These are phyloP conservation scores for Galaxea fascicularis DNA, from an alignment of 92 coral and sea anemone genomes.

Conservation along the genomic window DNA sequence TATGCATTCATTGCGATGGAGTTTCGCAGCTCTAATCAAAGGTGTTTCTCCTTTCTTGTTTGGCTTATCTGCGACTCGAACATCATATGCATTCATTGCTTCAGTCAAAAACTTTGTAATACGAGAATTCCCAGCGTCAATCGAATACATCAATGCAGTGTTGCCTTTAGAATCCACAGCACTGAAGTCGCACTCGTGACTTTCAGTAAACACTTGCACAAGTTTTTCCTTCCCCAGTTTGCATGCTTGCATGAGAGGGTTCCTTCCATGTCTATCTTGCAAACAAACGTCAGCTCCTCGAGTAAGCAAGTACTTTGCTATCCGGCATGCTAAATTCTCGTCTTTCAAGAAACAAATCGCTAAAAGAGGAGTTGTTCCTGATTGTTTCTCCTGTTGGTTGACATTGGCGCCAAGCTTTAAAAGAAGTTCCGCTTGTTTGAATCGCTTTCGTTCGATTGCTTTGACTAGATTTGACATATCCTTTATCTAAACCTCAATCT, in stretches of 20 bases:
- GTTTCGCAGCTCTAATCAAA: slow-evolving; percentile 71
- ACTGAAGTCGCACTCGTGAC: slow-evolving; percentile 59
- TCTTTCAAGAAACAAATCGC: slow-evolving; percentile 68
- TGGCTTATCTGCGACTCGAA: slow-evolving; percentile 68
- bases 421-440: slow-evolving; percentile 72
- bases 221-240: slow-evolving; percentile 62
- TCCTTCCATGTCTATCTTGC: slow-evolving; percentile 62
- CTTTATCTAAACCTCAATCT: background rate
- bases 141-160: slow-evolving; percentile 69
- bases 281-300: slow-evolving; percentile 67
- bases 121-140: slow-evolving; percentile 61
- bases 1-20: slow-evolving; percentile 51
- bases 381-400: slow-evolving; percentile 54
- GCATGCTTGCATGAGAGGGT: slow-evolving; percentile 79
- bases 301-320: slow-evolving; percentile 62
- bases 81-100: slow-evolving; percentile 57
- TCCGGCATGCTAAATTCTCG: slow-evolving; percentile 60
- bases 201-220: slow-evolving; percentile 48
- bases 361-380: slow-evolving; percentile 73
- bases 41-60: slow-evolving; percentile 79
- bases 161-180: slow-evolving; percentile 69
- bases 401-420: slow-evolving; percentile 69
- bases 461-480: slow-evolving; percentile 71
- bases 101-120: slow-evolving; percentile 60
- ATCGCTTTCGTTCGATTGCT: slow-evolving; percentile 75